Evolutionary conservation across 2,113 vertebrate genomes (phyloP).

Genomic region (Sylvicapra grimmia): DNA sequence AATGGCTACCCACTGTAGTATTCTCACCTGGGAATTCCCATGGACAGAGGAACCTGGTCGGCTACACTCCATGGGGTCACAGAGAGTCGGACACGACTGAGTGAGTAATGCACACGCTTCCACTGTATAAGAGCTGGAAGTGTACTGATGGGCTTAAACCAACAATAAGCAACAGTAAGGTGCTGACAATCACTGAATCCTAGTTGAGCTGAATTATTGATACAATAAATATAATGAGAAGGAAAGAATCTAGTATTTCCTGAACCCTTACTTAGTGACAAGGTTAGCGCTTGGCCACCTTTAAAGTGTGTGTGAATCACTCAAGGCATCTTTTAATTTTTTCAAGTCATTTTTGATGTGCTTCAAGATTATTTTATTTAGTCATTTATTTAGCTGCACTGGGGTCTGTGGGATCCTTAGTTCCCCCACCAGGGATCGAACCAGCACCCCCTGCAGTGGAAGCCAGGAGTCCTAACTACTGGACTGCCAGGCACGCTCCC

Average conservation of each 20-base stretch:
- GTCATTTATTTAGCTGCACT: background rate
- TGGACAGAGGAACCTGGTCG: background rate
- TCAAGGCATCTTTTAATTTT: background rate
- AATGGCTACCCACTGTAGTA: background rate
- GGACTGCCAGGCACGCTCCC: background rate
- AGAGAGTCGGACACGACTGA: background rate
- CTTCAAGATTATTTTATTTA: background rate
- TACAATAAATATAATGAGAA: background rate
- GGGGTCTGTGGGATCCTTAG: background rate
- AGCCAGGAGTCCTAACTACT: background rate
- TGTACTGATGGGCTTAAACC: background rate
- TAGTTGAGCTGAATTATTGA: background rate
- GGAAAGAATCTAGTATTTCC: conserved; percentile 1
- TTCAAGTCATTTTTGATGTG: background rate
- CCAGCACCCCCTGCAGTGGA: background rate
- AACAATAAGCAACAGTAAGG: background rate
- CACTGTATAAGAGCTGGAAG: background rate
- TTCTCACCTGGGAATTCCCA: background rate
- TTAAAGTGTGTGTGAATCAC: background rate
- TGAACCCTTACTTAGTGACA: background rate
- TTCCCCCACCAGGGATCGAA: background rate
- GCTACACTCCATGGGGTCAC: background rate
- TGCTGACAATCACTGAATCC: background rate
- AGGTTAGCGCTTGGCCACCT: background rate
- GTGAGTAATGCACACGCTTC: background rate